Evolutionary conservation across 2,888 invertebrate species (phyloP).

Genomic region (Agrilus cyanescens): DNA sequence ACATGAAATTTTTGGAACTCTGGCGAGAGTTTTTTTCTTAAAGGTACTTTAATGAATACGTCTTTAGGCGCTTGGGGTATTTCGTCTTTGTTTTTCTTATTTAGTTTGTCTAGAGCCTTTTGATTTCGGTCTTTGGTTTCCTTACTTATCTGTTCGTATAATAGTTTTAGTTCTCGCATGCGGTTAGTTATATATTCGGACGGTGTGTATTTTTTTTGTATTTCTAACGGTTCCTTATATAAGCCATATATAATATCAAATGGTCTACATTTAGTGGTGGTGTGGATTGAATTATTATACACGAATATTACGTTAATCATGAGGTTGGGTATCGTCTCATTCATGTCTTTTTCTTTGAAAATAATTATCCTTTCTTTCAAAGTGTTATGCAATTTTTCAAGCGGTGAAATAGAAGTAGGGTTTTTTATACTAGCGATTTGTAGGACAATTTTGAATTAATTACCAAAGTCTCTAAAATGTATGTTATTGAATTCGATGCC

Average conservation of each 20-base stretch:
- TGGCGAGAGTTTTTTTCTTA: too few species aligned
- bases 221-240: background rate
- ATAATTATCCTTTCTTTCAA: background rate
- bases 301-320: constrained; percentile 1
- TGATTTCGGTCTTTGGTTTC: too few species aligned
- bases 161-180: too few species aligned
- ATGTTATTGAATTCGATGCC: too few species aligned
- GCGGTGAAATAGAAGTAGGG: constrained; percentile 3
- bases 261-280: background rate
- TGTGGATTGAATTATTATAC: background rate
- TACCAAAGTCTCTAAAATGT: background rate
- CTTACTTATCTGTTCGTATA: too few species aligned
- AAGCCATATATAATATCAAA: constrained; percentile 1
- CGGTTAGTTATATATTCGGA: too few species aligned
- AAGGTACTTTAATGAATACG: too few species aligned
- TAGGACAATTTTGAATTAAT: constrained; percentile 3
- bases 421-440: constrained; percentile 4
- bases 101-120: too few species aligned
- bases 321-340: background rate
- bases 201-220: too few species aligned
- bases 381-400: constrained; percentile 2
- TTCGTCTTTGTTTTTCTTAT: too few species aligned
- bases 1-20: too few species aligned
- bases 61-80: too few species aligned
- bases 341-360: constrained; percentile 1